Evolutionary conservation across 2,113 vertebrate genomes (phyloP).

Genomic region (Sterrhoptilus dennistouni): DNA sequence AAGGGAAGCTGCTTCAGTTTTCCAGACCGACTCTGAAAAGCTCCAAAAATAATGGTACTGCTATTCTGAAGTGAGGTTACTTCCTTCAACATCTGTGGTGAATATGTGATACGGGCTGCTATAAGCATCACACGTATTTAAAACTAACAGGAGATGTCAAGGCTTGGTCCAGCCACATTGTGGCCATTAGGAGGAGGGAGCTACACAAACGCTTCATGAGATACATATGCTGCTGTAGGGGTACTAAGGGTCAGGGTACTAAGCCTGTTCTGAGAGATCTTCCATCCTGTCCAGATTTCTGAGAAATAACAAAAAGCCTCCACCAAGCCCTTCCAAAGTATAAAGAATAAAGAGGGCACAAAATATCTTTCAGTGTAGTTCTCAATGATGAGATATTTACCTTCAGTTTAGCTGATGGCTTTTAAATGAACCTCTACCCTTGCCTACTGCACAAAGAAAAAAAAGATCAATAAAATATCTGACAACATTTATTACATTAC

Average conservation of each 20-base stretch:
- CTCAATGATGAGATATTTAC: not conserved
- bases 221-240: slow-evolving; percentile 16
- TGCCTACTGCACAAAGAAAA: not conserved
- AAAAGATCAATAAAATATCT: slow-evolving; percentile 2
- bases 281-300: not conserved
- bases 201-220: slow-evolving; percentile 53
- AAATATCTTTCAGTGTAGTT: not conserved
- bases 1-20: not conserved
- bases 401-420: not conserved
- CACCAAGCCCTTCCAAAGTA: not conserved
- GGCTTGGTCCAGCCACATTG: slow-evolving; percentile 43
- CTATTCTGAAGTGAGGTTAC: slow-evolving; percentile 55
- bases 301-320: not conserved
- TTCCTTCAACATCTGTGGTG: slow-evolving; percentile 51
- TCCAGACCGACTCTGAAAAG: not conserved
- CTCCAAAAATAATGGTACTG: slow-evolving; percentile 23
- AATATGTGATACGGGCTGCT: slow-evolving; percentile 32
- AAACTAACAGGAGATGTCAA: slow-evolving; percentile 50
- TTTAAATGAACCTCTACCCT: not conserved
- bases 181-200: slow-evolving; percentile 60
- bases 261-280: not conserved
- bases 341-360: not conserved
- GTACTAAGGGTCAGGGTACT: not conserved
- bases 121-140: slow-evolving; percentile 39
- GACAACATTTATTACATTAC: not conserved